phyloP scores from a whole-genome alignment of 2,888 invertebrate species.

The Rhogogaster chlorosoma region DNA sequence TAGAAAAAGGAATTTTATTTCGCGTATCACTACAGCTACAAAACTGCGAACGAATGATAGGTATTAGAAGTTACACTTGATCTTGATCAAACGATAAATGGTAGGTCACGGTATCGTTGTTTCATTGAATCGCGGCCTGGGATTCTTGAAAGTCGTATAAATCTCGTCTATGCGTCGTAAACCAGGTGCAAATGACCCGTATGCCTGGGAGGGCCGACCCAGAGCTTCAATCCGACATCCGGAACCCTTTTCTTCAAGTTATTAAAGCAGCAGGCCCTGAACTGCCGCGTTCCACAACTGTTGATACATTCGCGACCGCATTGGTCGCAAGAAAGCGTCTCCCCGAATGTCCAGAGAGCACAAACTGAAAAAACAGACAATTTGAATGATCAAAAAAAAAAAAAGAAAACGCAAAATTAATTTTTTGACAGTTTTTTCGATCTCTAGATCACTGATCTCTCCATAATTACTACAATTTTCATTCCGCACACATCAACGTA shows the following conservation, averaged over 20 bases:
- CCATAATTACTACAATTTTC: too few relatives aligned
- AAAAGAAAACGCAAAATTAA: not conserved
- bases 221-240: conserved; percentile 62
- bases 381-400: not conserved
- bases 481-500: not conserved
- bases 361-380: conserved; percentile 60
- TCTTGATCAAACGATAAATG: conserved; percentile 6
- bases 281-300: conserved; percentile 85
- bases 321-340: conserved; percentile 84
- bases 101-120: conserved; percentile 12
- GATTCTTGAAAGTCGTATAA: not conserved
- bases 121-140: conserved; percentile 10
- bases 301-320: conserved; percentile 85
- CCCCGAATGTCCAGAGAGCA: conserved; percentile 73
- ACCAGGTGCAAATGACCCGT: conserved; percentile 59
- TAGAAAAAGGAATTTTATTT: not conserved
- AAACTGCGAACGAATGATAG: not conserved
- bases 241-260: conserved; percentile 81
- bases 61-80: not conserved
- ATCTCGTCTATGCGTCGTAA: conserved; percentile 60
- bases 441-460: not conserved
- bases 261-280: conserved; percentile 87
- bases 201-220: conserved; percentile 62
- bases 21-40: not conserved
- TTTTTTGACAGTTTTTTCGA: not conserved